Conservation (phyloP, 2,797 vertebrate genomes). For the Sylvia borin region DNA sequence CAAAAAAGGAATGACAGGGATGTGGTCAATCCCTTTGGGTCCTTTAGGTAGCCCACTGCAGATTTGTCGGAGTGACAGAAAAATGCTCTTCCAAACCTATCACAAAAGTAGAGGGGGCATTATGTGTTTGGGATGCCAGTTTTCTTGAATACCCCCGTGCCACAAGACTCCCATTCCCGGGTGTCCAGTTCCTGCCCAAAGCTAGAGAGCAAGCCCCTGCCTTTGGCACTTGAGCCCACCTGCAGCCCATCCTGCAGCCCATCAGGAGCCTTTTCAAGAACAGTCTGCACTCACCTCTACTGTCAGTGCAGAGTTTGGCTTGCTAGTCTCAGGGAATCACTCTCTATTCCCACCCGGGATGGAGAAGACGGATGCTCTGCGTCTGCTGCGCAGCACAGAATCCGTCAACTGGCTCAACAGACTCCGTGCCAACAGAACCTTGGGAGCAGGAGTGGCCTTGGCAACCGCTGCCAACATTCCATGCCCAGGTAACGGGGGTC, state of each 20-base stretch:
- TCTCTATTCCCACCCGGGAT: not conserved
- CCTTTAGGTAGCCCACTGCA: not conserved
- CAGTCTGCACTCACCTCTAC: not conserved
- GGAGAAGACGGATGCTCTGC: not conserved
- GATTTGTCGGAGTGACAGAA: not conserved
- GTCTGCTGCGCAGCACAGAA: not conserved
- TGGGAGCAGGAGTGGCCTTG: not conserved
- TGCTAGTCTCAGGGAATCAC: fast-evolving
- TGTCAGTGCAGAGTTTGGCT: not conserved
- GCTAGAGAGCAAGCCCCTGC: not conserved
- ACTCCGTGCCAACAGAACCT: not conserved
- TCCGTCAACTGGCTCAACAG: not conserved
- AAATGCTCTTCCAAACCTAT: not conserved
- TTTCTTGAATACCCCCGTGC: not conserved
- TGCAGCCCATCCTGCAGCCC: not conserved
- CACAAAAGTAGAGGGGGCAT: not conserved
- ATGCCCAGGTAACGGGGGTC: not conserved
- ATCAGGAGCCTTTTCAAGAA: not conserved
- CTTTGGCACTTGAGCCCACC: not conserved
- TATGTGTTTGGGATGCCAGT: not conserved
- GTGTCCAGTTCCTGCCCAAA: not conserved
- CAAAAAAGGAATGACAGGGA: not conserved
- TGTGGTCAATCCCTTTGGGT: not conserved
- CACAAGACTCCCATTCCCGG: not conserved
- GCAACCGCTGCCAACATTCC: not conserved